These are phyloP conservation scores for Cerastoderma edule DNA, from an alignment of 2,888 invertebrate genomes.

Conservation along the genomic window DNA sequence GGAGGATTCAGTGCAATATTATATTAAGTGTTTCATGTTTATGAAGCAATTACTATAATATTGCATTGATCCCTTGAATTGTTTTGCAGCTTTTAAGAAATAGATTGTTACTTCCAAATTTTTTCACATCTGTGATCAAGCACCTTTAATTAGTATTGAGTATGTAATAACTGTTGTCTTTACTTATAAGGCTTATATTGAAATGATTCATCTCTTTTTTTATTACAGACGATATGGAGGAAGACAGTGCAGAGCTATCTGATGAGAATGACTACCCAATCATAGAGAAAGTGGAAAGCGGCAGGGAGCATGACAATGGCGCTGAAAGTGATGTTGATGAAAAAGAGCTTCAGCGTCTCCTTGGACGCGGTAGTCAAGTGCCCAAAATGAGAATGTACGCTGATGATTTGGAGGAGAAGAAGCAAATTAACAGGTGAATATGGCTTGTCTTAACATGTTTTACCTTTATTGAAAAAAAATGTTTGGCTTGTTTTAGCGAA, in stretches of 20 bases:
- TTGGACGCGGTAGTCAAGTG: constrained; percentile 86
- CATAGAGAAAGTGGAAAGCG: constrained; percentile 43
- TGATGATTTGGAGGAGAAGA: constrained; percentile 90
- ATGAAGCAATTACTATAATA: too few relatives aligned
- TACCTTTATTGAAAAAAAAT: too few relatives aligned
- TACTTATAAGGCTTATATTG: background rate
- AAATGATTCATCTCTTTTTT: background rate
- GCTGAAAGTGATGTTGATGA: constrained; percentile 62
- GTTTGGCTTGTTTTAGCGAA: too few relatives aligned
- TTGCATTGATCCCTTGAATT: too few relatives aligned
- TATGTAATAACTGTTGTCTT: too few relatives aligned
- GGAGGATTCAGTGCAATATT: too few relatives aligned
- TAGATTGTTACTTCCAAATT: too few relatives aligned
- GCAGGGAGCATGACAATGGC: constrained; percentile 27
- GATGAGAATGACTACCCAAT: constrained; percentile 48
- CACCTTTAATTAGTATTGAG: too few relatives aligned
- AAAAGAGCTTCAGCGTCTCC: constrained; percentile 68
- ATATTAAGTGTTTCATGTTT: too few relatives aligned
- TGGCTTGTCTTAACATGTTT: too few relatives aligned
- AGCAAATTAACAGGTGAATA: constrained; percentile 67
- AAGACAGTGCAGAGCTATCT: constrained; percentile 33
- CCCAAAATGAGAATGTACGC: constrained; percentile 94
- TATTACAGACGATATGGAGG: constrained; percentile 20
- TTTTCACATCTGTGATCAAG: too few relatives aligned
- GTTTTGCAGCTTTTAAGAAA: too few relatives aligned